Base-by-base conservation (phyloP, 2,113 vertebrate genomes). In the Archilochus colubris region DNA sequence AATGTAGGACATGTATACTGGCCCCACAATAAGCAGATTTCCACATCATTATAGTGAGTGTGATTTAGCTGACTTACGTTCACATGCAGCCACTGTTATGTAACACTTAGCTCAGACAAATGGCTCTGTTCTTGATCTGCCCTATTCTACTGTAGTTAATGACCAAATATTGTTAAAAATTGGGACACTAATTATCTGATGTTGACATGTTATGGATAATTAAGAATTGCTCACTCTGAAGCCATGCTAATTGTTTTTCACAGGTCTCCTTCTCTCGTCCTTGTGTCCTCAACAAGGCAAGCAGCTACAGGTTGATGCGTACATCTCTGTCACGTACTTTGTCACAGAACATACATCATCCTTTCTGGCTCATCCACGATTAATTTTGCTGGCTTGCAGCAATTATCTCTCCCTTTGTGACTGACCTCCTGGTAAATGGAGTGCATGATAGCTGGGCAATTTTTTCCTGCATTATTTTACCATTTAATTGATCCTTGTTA, bases 271-370 rank as follows among this genome's bases (percentile, higher is more conserved):
- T 97, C 95, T 94, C 83, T 86, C 7, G 94, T 97, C 97, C 97
- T 97, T 77, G 78, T 83, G 91, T 98, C 98, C 97, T 98, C 97
- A 98, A 96, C 79, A 95, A 96, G 89, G 69, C 95, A 96, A 96
- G 86, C 76, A 96, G 85, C 82, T 88, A 96, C 93, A 96, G 95
- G 82, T 97, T 97, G 97, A 94, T 89, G 94, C 75, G 91, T 95
- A 95, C 70, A 96, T 98, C 98, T 98, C 97, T 98, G 97, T 97
- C 98, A 98, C 36, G n/a, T 92, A 96, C 64, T 88, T 93, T 97
- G 97, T 97, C 97, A 97, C 92, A 94, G 66, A 92, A 97, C 97
- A 98, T 98, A 97, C 93, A 98, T 98, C 97, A 98, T 98, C 95
- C 88, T 75, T 92, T 96, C 94, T 92, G 88, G 92, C 69, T 94